Evolutionary conservation across 2,113 vertebrate species (phyloP).

Genomic region (Pelodiscus sinensis): DNA sequence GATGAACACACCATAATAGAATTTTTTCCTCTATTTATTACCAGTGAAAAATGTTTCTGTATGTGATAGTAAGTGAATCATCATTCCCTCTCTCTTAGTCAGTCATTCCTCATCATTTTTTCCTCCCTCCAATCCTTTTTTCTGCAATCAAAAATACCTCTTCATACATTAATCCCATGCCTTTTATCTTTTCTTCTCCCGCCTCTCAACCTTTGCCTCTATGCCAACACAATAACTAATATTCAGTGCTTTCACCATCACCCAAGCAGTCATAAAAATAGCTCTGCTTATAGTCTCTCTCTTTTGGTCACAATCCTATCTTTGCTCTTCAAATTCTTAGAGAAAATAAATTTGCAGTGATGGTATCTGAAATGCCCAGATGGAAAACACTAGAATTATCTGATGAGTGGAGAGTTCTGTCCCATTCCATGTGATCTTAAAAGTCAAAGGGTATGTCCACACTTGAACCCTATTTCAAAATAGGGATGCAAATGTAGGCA

Average conservation of each 20-base stretch:
- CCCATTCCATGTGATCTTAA: neutral
- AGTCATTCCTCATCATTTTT: rapidly evolving
- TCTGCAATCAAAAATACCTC: neutral
- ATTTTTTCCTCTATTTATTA: neutral
- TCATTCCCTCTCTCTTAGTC: neutral
- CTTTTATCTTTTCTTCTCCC: neutral
- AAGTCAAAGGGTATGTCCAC: neutral
- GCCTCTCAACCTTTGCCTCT: neutral
- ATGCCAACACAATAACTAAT: neutral
- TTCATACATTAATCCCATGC: neutral
- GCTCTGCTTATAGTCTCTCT: neutral
- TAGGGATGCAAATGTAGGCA: too few species aligned
- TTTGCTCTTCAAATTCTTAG: neutral
- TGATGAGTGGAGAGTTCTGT: neutral
- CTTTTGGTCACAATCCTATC: neutral
- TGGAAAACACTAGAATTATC: neutral
- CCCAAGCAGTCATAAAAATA: neutral
- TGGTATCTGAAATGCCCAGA: neutral
- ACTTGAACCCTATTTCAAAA: too few species aligned
- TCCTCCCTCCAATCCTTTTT: neutral
- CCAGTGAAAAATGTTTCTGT: neutral
- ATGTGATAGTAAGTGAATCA: neutral
- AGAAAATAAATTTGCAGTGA: rapidly evolving
- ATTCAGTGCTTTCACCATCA: neutral
- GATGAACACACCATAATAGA: neutral